Base-by-base conservation (phyloP, 1,140 invertebrate genomes). In the Phthorimaea operculella region DNA sequence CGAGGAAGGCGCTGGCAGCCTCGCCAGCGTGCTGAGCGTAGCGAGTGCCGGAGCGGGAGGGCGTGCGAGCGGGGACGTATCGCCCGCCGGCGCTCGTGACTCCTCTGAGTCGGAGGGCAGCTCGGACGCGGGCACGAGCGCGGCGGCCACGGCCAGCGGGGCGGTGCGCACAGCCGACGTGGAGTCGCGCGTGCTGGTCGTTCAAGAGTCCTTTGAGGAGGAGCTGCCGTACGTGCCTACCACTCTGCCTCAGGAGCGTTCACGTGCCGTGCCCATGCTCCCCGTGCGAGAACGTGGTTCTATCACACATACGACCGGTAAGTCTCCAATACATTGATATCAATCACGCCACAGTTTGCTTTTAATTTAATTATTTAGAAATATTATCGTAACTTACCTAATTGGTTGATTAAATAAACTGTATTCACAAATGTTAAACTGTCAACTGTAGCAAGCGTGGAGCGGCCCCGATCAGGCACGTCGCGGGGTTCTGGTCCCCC, bases 151-250 rank as follows among this genome's bases (percentile, higher is more conserved):
- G 72, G 89, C 67, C 78, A 51, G 87, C 86, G 57, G 76, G 69
- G 4, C 72, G 83, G 18, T 75, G 80, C 2, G 54, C 62, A 82
- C 85, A 53, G 89, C 90, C 70, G 83, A 88, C 8, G 77, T 70
- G 16, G 93, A 94, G 69, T 87, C 90, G 52, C 93, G 94, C 54
- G 90, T 91, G 1, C 87, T 96, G 21, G 91, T 93, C 4, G 88
- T 92, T 47, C 92, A 94, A 63, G 93, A 94, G 63, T 94, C 93
- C 9, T 93, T 95, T 62, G 94, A 96, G 59, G 93, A 94, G 54
- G 94, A 96, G 83, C 83, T 96, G 66, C 94, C 94, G 0, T 95
- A 94, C 69, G 90, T 96, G 59, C 93, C 94, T 42, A 96, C 94
- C 4, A 96, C 94, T 34, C 77, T 96, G 54, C 94, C 94, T 12